Conservation (phyloP, 2,797 vertebrate genomes). For the Melanotaenia parkinsoni region DNA sequence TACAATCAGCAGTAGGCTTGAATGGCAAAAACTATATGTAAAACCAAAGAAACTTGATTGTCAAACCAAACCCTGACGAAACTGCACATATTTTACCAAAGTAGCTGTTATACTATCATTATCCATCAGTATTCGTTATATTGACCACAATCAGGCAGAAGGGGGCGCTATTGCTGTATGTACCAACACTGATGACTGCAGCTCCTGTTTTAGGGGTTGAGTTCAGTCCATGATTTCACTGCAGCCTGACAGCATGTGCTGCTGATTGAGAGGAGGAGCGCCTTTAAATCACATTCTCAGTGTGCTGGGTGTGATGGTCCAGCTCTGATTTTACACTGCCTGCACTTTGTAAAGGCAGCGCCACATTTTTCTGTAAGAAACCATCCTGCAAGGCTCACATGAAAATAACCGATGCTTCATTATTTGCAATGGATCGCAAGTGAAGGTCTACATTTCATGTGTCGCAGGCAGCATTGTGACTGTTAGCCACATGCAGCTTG, state of each 20-base stretch:
- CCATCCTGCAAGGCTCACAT: conserved; percentile 1
- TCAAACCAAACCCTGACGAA: conserved; percentile 33
- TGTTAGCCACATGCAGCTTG: conserved; percentile 37
- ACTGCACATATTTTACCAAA: conserved; percentile 12
- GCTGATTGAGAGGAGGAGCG: conserved; percentile 62
- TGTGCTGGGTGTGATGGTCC: conserved; percentile 57
- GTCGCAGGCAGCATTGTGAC: conserved; percentile 49
- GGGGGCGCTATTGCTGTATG: conserved; percentile 66
- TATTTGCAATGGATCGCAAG: conserved; percentile 6
- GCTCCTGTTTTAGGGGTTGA: background rate
- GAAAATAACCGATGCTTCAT: conserved; percentile 15
- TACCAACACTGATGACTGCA: conserved; percentile 24
- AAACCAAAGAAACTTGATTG: conserved; percentile 41
- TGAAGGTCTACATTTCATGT: conserved; percentile 24
- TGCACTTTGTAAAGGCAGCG: background rate
- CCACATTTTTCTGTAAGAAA: conserved; percentile 3
- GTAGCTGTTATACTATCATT: background rate
- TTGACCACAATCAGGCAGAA: conserved; percentile 55
- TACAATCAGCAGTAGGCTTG: conserved; percentile 16
- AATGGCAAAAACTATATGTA: conserved; percentile 30
- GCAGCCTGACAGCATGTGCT: conserved; percentile 61
- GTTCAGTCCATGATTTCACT: conserved; percentile 60
- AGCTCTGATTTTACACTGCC: conserved; percentile 34
- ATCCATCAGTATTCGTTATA: conserved; percentile 8
- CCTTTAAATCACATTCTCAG: conserved; percentile 63